A percentile compares a stretch with the other conserved stretches of the same genome.
These are phyloP conservation scores for Penaeus vannamei DNA, from an alignment of 1,140 invertebrate genomes.

Conservation along the genomic window DNA sequence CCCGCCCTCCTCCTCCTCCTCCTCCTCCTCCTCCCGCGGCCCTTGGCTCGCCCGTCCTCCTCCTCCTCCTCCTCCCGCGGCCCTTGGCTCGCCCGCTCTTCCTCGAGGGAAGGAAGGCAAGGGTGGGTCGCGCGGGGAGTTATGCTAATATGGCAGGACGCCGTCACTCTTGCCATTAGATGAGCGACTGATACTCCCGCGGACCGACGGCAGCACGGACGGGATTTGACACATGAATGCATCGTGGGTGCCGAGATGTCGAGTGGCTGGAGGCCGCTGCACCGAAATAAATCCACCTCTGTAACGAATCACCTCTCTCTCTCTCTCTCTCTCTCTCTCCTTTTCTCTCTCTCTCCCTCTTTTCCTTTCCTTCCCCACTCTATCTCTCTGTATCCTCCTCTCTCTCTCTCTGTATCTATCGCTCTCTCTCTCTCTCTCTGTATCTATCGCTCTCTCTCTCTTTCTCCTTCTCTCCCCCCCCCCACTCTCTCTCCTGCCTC, in stretches of 20 bases:
- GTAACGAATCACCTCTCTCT: background rate
- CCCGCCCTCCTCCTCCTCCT: too few species aligned
- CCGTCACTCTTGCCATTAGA: conserved; percentile 49
- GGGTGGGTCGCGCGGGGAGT: conserved; percentile 23
- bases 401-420: background rate
- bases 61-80: too few species aligned
- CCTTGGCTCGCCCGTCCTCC: too few species aligned
- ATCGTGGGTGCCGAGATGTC: conserved; percentile 4
- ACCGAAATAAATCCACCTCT: background rate
- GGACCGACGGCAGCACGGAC: conserved; percentile 39
- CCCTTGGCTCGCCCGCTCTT: too few species aligned
- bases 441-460: background rate
- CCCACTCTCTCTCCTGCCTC: background rate
- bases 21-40: too few species aligned
- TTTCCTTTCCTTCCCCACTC: background rate
- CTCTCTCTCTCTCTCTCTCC: background rate
- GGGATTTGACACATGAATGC: conserved; percentile 56
- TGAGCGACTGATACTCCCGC: conserved; percentile 40
- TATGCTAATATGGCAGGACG: conserved; percentile 58
- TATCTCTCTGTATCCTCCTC: background rate
- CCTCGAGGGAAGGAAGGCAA: background rate
- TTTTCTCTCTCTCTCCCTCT: background rate
- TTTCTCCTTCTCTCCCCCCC: too few species aligned
- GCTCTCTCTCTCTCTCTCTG: conserved; percentile 31
- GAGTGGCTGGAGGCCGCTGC: background rate